phyloP scores from a whole-genome alignment of 2,888 invertebrate species.

The Formica aserva region DNA sequence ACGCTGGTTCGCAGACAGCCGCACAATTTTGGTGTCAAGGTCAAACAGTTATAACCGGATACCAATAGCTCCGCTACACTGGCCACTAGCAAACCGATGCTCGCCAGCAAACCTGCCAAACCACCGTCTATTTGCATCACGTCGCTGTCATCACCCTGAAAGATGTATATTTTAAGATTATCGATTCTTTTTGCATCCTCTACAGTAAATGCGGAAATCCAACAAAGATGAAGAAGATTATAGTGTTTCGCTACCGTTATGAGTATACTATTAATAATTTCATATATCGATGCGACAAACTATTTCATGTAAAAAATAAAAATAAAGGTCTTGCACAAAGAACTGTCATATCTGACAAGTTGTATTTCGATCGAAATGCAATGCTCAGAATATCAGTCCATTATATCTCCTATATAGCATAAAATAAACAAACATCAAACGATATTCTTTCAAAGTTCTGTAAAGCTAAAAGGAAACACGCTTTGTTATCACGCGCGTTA shows the following conservation, averaged over 20 bases:
- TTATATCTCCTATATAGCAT: not conserved
- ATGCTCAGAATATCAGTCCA: not conserved
- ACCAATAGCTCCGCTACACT: constrained; percentile 87
- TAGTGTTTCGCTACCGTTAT: not conserved
- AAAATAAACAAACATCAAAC: not conserved
- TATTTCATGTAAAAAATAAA: not conserved
- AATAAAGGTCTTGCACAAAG: not conserved
- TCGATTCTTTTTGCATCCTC: not conserved
- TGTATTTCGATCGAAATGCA: not conserved
- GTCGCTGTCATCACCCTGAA: constrained; percentile 78
- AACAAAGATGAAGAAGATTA: not conserved
- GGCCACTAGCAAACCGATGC: constrained; percentile 88
- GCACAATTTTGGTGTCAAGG: constrained; percentile 83
- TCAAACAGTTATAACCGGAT: constrained; percentile 83
- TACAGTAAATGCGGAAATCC: not conserved
- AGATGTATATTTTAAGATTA: not conserved
- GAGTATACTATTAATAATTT: not conserved
- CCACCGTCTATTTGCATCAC: constrained; percentile 86
- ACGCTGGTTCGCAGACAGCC: constrained; percentile 78
- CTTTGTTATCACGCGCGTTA: constrained; percentile 5
- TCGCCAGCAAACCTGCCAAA: constrained; percentile 89
- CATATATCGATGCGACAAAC: not conserved
- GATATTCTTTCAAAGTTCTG: not conserved
- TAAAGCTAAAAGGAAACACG: not conserved
- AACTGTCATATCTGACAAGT: not conserved